Percentiles rank a stretch among this genome's conserved stretches.
phyloP scores from a whole-genome alignment of 2,797 vertebrate species.

The Kryptolebias ocellatus region DNA sequence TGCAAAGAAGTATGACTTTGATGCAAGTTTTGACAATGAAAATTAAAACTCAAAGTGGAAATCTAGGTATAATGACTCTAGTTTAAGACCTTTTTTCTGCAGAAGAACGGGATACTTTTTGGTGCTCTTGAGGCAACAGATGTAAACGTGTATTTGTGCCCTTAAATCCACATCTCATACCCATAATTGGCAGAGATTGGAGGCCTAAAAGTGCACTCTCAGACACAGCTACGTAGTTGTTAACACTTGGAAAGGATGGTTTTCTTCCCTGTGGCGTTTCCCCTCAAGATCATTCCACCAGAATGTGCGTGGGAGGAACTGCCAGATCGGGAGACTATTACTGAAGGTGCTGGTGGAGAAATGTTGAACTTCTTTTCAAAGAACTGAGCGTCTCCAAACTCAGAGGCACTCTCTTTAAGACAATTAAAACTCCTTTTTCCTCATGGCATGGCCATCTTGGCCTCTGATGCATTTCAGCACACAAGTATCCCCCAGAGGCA shows the following conservation, averaged over 20 bases:
- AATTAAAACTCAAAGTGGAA: too few relatives aligned
- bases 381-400: background rate
- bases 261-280: slow-evolving; percentile 38
- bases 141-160: slow-evolving; percentile 41
- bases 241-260: slow-evolving; percentile 49
- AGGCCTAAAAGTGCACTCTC: slow-evolving; percentile 29
- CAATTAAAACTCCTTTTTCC: background rate
- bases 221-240: slow-evolving; percentile 51
- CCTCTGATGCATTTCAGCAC: background rate
- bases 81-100: slow-evolving; percentile 9
- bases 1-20: slow-evolving; percentile 12
- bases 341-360: slow-evolving; percentile 36
- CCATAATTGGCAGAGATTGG: slow-evolving; percentile 59
- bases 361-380: slow-evolving; percentile 37
- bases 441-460: background rate
- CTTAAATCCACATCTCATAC: slow-evolving; percentile 61
- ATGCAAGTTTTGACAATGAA: background rate
- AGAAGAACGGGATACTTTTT: slow-evolving; percentile 23
- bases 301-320: slow-evolving; percentile 41
- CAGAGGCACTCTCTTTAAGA: background rate
- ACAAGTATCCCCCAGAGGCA: background rate
- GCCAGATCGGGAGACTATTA: slow-evolving; percentile 24
- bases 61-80: background rate
- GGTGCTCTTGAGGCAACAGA: slow-evolving; percentile 23
- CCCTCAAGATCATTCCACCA: slow-evolving; percentile 29